phyloP scores from a whole-genome alignment of 2,113 vertebrate genomes.

The Odocoileus virginianus region DNA sequence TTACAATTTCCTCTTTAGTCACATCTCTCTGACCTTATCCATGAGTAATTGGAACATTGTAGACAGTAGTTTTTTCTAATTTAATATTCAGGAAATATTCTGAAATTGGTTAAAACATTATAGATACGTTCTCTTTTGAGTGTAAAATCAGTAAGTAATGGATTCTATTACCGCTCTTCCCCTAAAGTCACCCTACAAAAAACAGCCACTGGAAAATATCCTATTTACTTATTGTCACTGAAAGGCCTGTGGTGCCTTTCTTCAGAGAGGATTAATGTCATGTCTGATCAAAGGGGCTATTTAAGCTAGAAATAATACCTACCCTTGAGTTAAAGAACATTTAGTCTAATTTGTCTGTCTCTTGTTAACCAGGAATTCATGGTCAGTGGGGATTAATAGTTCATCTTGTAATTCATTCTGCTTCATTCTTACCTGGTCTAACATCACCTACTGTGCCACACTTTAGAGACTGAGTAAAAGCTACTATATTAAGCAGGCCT shows the following conservation, averaged over 20 bases:
- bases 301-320: not conserved
- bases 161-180: not conserved
- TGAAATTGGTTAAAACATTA: not conserved
- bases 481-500: conserved; percentile 24
- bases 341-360: conserved; percentile 37
- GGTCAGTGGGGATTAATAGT: conserved; percentile 42
- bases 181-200: not conserved
- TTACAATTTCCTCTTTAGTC: not conserved
- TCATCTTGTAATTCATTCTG: conserved; percentile 51
- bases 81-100: not conserved
- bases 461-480: not conserved
- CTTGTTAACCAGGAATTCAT: conserved; percentile 45
- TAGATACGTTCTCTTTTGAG: not conserved
- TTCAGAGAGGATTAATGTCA: not conserved
- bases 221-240: not conserved
- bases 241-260: not conserved
- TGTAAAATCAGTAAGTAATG: not conserved
- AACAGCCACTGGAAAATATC: not conserved
- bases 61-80: not conserved
- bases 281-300: not conserved
- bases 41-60: not conserved
- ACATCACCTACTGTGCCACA: conserved; percentile 30
- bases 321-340: not conserved
- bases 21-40: not conserved
- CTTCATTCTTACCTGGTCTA: conserved; percentile 34